Evolutionary conservation across 1,140 invertebrate genomes (phyloP).

Genomic region (Riptortus pedestris): DNA sequence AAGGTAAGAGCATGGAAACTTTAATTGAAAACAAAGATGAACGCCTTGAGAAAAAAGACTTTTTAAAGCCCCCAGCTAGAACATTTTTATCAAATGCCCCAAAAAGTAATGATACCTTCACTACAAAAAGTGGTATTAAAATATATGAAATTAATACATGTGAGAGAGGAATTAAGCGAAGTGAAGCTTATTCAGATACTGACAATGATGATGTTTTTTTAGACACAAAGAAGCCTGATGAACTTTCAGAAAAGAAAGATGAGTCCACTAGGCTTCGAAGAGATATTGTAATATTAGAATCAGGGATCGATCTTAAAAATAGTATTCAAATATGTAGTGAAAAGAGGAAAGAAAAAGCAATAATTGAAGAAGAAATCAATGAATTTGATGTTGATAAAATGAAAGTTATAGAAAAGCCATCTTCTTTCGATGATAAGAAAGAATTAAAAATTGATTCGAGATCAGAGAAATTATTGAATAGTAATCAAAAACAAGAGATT

Average conservation of each 20-base stretch:
- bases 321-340: not conserved
- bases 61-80: not conserved
- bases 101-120: too few relatives aligned
- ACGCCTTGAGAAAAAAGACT: not conserved
- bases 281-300: constrained; percentile 34
- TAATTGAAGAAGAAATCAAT: not conserved
- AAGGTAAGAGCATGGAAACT: constrained; percentile 7
- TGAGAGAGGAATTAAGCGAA: not conserved
- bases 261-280: constrained; percentile 41
- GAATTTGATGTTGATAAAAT: not conserved
- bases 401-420: too few relatives aligned
- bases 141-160: not conserved
- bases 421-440: not conserved
- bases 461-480: not conserved
- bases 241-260: constrained; percentile 8
- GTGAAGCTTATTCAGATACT: not conserved
- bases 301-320: not conserved
- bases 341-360: not conserved
- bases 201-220: constrained; percentile 12
- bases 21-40: constrained; percentile 7
- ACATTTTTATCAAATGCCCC: not conserved
- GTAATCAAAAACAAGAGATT: not conserved
- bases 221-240: constrained; percentile 8
- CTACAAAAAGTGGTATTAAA: not conserved
- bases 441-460: not conserved